Percentiles rank a stretch among this genome's conserved stretches.
These are phyloP conservation scores for Parasteatoda tepidariorum DNA, from an alignment of 1,140 invertebrate species.

Conservation along the genomic window DNA sequence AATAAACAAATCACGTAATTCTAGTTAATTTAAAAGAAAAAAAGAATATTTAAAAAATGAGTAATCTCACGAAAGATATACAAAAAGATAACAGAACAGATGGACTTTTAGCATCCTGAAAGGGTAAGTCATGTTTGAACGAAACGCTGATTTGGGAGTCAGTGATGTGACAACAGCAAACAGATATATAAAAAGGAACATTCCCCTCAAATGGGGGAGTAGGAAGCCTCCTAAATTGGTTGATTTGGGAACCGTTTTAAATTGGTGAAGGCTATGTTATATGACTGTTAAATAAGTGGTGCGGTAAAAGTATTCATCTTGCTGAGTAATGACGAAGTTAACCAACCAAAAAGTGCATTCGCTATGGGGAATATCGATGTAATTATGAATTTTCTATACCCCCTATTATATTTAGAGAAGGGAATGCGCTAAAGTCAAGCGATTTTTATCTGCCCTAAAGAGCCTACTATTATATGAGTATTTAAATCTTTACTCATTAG, in stretches of 20 bases:
- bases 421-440: conserved; percentile 22
- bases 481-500: conserved; percentile 36
- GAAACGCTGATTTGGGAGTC: conserved; percentile 6
- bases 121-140: neutral
- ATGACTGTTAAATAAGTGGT: conserved; percentile 51
- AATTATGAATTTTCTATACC: conserved; percentile 45
- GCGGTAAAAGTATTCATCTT: conserved; percentile 43
- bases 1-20: no score
- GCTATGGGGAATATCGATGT: conserved; percentile 2
- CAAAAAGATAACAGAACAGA: conserved; percentile 9
- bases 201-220: neutral
- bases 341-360: conserved; percentile 21
- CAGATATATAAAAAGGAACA: neutral
- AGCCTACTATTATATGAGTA: conserved; percentile 9
- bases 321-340: conserved; percentile 42
- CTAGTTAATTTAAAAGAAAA: no score
- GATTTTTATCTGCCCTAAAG: conserved; percentile 7
- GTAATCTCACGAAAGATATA: no score
- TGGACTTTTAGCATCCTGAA: neutral
- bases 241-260: conserved; percentile 17
- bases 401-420: neutral
- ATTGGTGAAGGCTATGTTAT: conserved; percentile 29
- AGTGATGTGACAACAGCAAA: conserved; percentile 46
- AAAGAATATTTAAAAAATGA: no score
- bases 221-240: conserved; percentile 18